Conservation (phyloP, 1,140 invertebrate genomes). For the Solenopsis fugax region DNA sequence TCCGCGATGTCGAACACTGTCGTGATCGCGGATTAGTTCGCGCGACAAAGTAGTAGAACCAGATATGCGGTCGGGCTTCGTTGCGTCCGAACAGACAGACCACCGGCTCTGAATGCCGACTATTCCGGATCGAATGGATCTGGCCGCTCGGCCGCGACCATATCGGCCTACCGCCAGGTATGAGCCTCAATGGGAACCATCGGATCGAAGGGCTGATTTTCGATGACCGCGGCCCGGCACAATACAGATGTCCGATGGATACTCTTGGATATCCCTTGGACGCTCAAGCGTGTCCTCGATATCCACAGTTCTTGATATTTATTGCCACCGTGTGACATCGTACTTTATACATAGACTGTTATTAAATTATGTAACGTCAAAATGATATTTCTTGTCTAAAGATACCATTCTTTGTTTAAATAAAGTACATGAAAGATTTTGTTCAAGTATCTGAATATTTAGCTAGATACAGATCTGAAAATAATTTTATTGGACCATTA, state of each 20-base stretch:
- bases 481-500: too few relatives aligned
- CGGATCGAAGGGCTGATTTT: constrained; percentile 58
- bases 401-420: too few relatives aligned
- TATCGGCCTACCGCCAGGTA: constrained; percentile 61
- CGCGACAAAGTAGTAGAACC: constrained; percentile 62
- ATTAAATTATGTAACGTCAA: not conserved
- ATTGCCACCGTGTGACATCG: not conserved
- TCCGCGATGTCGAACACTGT: constrained; percentile 38
- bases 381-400: too few relatives aligned
- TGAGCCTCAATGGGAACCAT: constrained; percentile 55
- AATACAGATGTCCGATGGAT: constrained; percentile 43
- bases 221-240: constrained; percentile 35
- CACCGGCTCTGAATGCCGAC: constrained; percentile 53
- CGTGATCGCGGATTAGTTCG: constrained; percentile 55
- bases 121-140: constrained; percentile 63
- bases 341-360: not conserved
- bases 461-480: too few relatives aligned
- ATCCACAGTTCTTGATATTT: not conserved
- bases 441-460: too few relatives aligned
- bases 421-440: too few relatives aligned
- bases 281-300: constrained; percentile 10
- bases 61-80: constrained; percentile 58
- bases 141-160: constrained; percentile 49
- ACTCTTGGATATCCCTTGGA: constrained; percentile 47
- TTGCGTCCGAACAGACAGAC: constrained; percentile 48